These are phyloP conservation scores for Coregonus suidteri DNA, from an alignment of 2,797 vertebrate genomes.

Conservation along the genomic window DNA sequence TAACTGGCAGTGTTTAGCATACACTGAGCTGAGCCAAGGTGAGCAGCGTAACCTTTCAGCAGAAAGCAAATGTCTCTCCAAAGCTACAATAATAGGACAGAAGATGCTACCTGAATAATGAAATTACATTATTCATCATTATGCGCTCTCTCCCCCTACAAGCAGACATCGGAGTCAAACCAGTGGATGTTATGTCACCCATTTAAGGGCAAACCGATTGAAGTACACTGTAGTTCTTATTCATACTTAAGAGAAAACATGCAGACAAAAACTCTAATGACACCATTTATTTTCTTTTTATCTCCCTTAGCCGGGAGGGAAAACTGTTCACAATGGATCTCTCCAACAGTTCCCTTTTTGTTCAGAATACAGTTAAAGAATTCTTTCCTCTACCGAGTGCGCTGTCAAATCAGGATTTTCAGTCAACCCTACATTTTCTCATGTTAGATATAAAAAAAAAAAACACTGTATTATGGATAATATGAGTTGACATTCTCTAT, in stretches of 20 bases:
- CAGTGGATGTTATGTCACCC: conserved; percentile 54
- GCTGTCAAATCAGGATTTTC: neutral
- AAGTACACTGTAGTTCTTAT: conserved; percentile 35
- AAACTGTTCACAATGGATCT: neutral
- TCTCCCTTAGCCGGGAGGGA: neutral
- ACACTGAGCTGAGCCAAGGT: conserved; percentile 43
- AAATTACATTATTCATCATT: conserved; percentile 35
- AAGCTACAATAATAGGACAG: conserved; percentile 37
- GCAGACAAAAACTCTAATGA: neutral
- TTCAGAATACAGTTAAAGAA: neutral
- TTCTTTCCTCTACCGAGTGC: neutral
- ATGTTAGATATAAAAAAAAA: too few relatives aligned
- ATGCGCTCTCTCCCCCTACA: conserved; percentile 36
- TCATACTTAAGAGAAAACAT: neutral
- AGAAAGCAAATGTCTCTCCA: conserved; percentile 41
- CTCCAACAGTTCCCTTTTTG: neutral
- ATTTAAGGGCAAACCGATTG: conserved; percentile 57
- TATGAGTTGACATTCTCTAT: too few relatives aligned
- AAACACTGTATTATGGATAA: too few relatives aligned
- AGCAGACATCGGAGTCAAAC: conserved; percentile 49
- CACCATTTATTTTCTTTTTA: neutral
- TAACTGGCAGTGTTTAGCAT: conserved; percentile 34
- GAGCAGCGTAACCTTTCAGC: conserved; percentile 48
- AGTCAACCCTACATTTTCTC: too few relatives aligned
- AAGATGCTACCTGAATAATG: conserved; percentile 46